Percentiles rank a stretch among this genome's conserved stretches.
Conservation (phyloP, 2,797 vertebrate genomes). For the Novumbra hubbsi region DNA sequence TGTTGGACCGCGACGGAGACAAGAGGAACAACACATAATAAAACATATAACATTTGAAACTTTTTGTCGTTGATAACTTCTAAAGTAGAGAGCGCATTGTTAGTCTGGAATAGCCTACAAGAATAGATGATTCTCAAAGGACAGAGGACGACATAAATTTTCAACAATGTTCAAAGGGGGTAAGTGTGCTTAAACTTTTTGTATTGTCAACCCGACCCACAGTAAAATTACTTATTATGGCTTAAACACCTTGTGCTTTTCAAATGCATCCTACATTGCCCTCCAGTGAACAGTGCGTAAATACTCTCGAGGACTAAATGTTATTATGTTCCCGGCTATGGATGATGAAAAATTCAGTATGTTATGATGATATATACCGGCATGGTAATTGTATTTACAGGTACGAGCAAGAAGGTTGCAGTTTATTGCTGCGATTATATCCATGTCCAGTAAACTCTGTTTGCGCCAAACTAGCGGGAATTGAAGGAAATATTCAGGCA, state of each 20-base stretch:
- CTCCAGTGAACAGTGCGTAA: not conserved
- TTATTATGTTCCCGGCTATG: not conserved
- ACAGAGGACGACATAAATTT: slow-evolving; percentile 50
- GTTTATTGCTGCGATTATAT: not conserved
- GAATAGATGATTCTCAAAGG: slow-evolving; percentile 73
- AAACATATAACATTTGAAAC: slow-evolving; percentile 17
- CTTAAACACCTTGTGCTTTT: not conserved
- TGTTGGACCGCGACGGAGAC: slow-evolving; percentile 33
- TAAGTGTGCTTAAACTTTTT: slow-evolving; percentile 56
- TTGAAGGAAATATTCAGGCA: slow-evolving; percentile 66
- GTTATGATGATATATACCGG: slow-evolving; percentile 4
- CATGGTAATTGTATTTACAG: not conserved
- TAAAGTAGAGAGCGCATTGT: slow-evolving; percentile 53
- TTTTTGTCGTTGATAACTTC: slow-evolving; percentile 57
- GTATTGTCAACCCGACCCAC: slow-evolving; percentile 24
- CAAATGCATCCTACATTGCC: not conserved
- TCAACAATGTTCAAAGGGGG: slow-evolving; percentile 80
- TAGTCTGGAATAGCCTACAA: slow-evolving; percentile 70
- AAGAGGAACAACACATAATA: slow-evolving; percentile 51
- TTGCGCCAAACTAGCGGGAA: slow-evolving; percentile 35
- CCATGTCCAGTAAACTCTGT: slow-evolving; percentile 18
- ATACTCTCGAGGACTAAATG: not conserved
- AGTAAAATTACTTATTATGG: not conserved
- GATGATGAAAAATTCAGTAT: not conserved
- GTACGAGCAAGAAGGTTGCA: not conserved